Percentiles rank a stretch among this genome's conserved stretches.
Evolutionary conservation across 2,797 vertebrate species (phyloP).

Genomic region (Nyctalus aviator): DNA sequence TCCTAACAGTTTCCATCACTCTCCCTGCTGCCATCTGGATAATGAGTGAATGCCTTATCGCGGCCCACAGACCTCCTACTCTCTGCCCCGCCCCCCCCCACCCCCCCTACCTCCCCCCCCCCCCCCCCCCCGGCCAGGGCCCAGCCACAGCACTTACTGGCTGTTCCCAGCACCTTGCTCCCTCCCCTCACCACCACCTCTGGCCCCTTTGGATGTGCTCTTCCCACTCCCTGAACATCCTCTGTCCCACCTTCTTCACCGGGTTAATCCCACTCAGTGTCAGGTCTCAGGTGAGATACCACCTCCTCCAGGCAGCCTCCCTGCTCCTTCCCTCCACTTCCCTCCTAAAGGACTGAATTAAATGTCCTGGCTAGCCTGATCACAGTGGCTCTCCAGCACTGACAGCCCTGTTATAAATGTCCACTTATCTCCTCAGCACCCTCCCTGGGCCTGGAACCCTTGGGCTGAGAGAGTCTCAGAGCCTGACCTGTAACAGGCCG

Average conservation of each 20-base stretch:
- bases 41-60: not conserved
- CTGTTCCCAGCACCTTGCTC: not conserved
- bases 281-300: not conserved
- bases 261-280: not conserved
- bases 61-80: not conserved
- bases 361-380: not conserved
- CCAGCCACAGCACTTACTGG: not conserved
- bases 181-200: not conserved
- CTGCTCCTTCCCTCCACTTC: not conserved
- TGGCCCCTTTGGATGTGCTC: not conserved
- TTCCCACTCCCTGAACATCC: not conserved
- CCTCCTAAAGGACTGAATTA: not conserved
- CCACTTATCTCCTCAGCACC: not conserved
- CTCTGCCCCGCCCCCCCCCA: not conserved
- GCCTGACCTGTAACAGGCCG: not conserved
- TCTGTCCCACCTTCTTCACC: not conserved
- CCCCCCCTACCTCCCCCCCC: too few relatives aligned
- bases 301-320: slow-evolving; percentile 7
- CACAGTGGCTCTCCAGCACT: not conserved
- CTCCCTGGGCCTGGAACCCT: not conserved
- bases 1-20: not conserved
- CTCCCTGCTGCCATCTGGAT: not conserved
- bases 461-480: not conserved
- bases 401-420: not conserved
- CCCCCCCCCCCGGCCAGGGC: too few relatives aligned